phyloP scores from a whole-genome alignment of 2,888 invertebrate genomes.

The Caradrina clavipalpis region DNA sequence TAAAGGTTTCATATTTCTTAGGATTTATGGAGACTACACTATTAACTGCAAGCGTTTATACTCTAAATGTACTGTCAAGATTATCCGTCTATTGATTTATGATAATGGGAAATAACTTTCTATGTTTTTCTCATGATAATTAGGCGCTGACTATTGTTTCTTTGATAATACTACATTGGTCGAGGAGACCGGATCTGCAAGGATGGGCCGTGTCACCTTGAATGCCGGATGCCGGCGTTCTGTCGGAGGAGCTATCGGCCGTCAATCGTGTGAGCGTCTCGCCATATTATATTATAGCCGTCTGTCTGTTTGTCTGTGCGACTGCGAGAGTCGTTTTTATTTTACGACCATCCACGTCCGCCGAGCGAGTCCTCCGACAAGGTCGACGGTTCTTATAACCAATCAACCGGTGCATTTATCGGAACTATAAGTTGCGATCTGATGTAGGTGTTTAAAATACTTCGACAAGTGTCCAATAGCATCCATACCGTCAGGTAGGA shows the following conservation, averaged over 20 bases:
- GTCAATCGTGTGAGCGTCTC: slow-evolving; percentile 88
- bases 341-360: slow-evolving; percentile 89
- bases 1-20: slow-evolving; percentile 70
- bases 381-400: slow-evolving; percentile 80
- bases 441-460: slow-evolving; percentile 31
- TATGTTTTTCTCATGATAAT: slow-evolving; percentile 52
- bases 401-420: slow-evolving; percentile 72
- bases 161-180: slow-evolving; percentile 64
- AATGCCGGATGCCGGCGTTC: slow-evolving; percentile 87
- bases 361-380: slow-evolving; percentile 82
- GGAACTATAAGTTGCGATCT: slow-evolving; percentile 62
- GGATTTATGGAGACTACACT: slow-evolving; percentile 63
- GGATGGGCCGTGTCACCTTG: slow-evolving; percentile 89
- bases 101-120: slow-evolving; percentile 56
- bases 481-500: slow-evolving; percentile 23
- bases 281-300: slow-evolving; percentile 82
- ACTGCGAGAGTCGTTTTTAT: slow-evolving; percentile 84
- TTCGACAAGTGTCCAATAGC: slow-evolving; percentile 9
- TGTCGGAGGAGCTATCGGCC: slow-evolving; percentile 87
- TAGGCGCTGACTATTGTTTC: slow-evolving; percentile 58
- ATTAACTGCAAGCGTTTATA: slow-evolving; percentile 50
- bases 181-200: slow-evolving; percentile 84
- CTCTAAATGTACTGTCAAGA: slow-evolving; percentile 47
- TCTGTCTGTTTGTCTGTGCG: slow-evolving; percentile 85
- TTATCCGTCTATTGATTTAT: slow-evolving; percentile 56